Evolutionary conservation across 2,888 invertebrate species (phyloP), one percentile per base, ranked within the genome.

Genomic region (Eupithecia insigniata): DNA sequence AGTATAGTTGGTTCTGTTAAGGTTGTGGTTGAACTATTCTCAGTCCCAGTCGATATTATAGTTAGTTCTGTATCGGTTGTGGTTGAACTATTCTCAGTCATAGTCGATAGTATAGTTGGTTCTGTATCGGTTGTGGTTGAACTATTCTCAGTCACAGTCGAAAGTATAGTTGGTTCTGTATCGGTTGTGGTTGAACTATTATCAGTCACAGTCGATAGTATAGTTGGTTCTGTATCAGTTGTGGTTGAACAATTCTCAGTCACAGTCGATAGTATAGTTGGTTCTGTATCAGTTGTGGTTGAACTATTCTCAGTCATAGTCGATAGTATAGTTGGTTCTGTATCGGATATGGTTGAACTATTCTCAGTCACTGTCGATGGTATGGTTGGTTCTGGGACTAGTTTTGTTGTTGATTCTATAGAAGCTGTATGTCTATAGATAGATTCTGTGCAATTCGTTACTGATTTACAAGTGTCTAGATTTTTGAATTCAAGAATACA

Each of bases 401-500:
- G n/a, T 46, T n/a, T 46, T 46, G 22, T 22, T 51, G 22, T 22
- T 51, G 51, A 12, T 51, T 51, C 12, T 51, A 51, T 22, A 12
- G 12, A 22, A n/a, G 46, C 46, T 46, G 18, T 32, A 7, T 60
- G 28, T 5, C 16, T 28, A 60, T 6, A 1, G 2, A n/a, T 10
- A 1, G 61, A 18, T 32, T 61, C 18, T 30, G 18, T 10, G 61
- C 32, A 62, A n/a, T 8, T 32, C 32, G 30, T 62, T 1, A 32
- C 61, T 8, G 61, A 34, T 32, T 18, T 22, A 34, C 73, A 73
- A n/a, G 34, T 4, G 30, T 62, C 14, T 18, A 26, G 7, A 32
- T 58, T 18, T 16, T 34, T 66, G 12, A 72, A 67, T 28, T 77
- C 72, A 34, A 73, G 30, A 32, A 74, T 39, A 69, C 78, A 78